Evolutionary conservation across 37 sponge, comb jelly and placozoan genomes (phyloP), one percentile per base, ranked within the genome.

Genomic region (Dysidea cf. avara): DNA sequence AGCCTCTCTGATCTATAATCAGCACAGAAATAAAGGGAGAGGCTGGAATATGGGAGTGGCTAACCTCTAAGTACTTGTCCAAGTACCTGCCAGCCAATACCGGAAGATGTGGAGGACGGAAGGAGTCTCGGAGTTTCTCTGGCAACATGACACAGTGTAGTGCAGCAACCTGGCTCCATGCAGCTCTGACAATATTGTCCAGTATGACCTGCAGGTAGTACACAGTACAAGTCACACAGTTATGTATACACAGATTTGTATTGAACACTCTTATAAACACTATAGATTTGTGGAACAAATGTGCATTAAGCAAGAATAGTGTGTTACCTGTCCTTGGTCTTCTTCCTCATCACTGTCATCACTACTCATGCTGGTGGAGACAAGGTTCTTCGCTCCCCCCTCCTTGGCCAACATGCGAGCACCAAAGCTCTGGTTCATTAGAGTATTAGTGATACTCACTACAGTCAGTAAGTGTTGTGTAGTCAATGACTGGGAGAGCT

Each of bases 131-230:
- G 65, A 92, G 84, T n/a, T 70, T 80, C 77, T 95, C 96, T 0
- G 93, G 92, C 38, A 95, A 76, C 89, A 95, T 84, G 53, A 95
- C 96, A 70, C 96, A 95, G 73, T 92, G 93, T 46, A 95, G 78
- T 7, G 96, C 90, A 39, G 94, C 90, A 2, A 93, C 76, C 69
- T 80, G 84, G 66, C 92, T 92, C 89, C 96, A 95, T n/a, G 64
- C 69, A 16, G 92, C 94, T 69, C 90, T 66, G 43, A 93, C 81
- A 48, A 52, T 34, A 60, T 85, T 90, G 72, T 90, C 90, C 52
- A 39, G 34, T 30, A 38, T 26, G 9, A 66, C 65, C 68, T 72
- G 66, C 0, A n/a, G n/a, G n/a, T n/a, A n/a, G n/a, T n/a, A n/a
- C n/a, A n/a, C n/a, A n/a, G n/a, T n/a, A n/a, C n/a, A n/a, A n/a